These are phyloP conservation scores for Phengaris arion DNA, from an alignment of 2,888 invertebrate species.

Conservation along the genomic window DNA sequence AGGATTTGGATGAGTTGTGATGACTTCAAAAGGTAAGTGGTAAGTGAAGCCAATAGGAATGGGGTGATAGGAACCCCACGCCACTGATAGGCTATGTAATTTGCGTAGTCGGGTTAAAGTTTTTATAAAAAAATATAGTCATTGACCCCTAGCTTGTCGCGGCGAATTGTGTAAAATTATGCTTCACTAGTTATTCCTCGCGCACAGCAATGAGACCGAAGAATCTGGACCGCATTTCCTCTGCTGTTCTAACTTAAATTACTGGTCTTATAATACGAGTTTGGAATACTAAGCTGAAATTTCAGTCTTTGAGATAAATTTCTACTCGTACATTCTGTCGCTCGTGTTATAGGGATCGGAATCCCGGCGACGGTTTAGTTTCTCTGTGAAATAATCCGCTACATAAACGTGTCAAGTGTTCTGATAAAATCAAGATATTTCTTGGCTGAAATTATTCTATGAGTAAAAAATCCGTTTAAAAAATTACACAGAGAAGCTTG, in stretches of 20 bases:
- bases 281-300: conserved; percentile 15
- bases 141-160: no score
- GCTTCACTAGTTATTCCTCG: neutral
- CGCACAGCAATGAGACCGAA: neutral
- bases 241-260: conserved; percentile 10
- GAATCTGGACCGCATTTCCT: neutral
- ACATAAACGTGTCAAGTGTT: neutral
- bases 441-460: no score
- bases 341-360: neutral
- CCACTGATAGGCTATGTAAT: no score
- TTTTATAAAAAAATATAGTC: no score
- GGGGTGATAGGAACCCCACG: no score
- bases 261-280: neutral
- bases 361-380: neutral
- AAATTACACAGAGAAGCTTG: no score
- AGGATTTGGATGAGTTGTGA: no score
- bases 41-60: no score
- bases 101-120: no score
- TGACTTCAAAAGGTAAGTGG: no score
- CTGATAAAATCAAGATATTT: neutral
- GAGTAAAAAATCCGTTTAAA: no score
- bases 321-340: conserved; percentile 14
- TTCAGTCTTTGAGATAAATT: neutral
- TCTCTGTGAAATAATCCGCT: neutral
- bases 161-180: no score